phyloP scores from a whole-genome alignment of 2,797 vertebrate species.

The Neosalanx taihuensis region DNA sequence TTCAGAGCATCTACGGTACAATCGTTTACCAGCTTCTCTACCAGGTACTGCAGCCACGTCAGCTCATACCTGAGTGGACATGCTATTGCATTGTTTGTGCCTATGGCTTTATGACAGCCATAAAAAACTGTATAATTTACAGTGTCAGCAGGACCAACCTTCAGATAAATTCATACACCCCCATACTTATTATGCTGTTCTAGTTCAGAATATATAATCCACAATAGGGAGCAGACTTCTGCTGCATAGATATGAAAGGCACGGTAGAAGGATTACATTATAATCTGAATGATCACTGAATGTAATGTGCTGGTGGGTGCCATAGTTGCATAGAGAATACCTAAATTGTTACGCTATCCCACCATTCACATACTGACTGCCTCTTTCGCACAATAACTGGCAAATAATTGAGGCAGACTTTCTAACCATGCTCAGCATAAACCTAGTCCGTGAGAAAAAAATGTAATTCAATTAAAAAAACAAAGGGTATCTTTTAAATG shows the following conservation, averaged over 20 bases:
- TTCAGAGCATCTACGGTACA: constrained; percentile 20
- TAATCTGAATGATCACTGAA: constrained; percentile 5
- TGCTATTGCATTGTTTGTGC: constrained; percentile 40
- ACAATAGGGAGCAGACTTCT: constrained; percentile 1
- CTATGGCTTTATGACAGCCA: constrained; percentile 40
- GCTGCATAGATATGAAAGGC: constrained; percentile 57
- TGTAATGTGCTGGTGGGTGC: constrained; percentile 37
- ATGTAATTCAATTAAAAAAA: not conserved
- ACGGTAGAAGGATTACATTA: constrained; percentile 37
- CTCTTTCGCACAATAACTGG: not conserved
- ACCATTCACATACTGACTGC: not conserved
- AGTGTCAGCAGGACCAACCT: not conserved
- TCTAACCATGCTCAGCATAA: constrained; percentile 14
- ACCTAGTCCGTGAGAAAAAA: constrained; percentile 8
- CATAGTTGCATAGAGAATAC: constrained; percentile 55
- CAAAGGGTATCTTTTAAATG: no score
- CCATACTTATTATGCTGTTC: not conserved
- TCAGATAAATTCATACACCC: not conserved
- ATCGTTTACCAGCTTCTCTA: constrained; percentile 18
- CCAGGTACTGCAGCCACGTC: constrained; percentile 23
- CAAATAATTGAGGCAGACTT: not conserved
- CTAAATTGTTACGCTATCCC: constrained; percentile 2
- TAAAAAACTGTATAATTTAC: no score
- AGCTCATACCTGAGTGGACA: constrained; percentile 42
- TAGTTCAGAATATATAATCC: not conserved